Conservation (phyloP, 2,113 vertebrate genomes). For the Thymallus thymallus region DNA sequence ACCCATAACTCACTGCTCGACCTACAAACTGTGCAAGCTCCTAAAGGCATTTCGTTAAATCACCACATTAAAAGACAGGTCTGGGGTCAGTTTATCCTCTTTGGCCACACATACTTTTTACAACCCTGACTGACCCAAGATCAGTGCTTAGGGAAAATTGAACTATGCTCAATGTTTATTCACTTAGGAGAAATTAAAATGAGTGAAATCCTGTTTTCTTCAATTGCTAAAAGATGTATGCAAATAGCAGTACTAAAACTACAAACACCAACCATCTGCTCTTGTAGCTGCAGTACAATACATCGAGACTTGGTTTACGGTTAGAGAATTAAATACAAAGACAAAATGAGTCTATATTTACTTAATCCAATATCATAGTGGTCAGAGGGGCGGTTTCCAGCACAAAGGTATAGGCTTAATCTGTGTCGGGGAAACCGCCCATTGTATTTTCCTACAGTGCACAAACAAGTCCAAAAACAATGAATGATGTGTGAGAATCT, state of each 20-base stretch:
- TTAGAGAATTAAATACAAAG: too few species aligned
- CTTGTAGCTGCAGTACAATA: neutral
- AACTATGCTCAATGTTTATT: too few species aligned
- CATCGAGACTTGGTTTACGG: too few species aligned
- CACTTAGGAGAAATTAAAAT: too few species aligned
- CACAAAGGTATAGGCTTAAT: too few species aligned
- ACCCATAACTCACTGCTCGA: too few species aligned
- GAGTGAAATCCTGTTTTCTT: too few species aligned
- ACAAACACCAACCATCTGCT: neutral
- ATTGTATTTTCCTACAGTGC: neutral
- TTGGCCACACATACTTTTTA: neutral
- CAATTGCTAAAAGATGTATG: neutral
- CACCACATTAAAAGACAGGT: neutral
- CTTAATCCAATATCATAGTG: too few species aligned
- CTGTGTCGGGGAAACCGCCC: neutral
- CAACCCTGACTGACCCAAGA: neutral
- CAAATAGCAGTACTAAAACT: neutral
- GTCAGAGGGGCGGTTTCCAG: too few species aligned
- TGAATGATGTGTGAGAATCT: neutral
- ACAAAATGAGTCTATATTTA: too few species aligned
- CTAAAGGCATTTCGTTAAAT: neutral
- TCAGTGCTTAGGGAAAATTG: neutral
- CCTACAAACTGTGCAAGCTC: conserved; percentile 24
- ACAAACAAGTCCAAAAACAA: neutral
- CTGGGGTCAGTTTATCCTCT: neutral